Evolutionary conservation across 2,113 vertebrate species (phyloP), one percentile per base, ranked within the genome.

Genomic region (Mesembrinibis cayennensis): DNA sequence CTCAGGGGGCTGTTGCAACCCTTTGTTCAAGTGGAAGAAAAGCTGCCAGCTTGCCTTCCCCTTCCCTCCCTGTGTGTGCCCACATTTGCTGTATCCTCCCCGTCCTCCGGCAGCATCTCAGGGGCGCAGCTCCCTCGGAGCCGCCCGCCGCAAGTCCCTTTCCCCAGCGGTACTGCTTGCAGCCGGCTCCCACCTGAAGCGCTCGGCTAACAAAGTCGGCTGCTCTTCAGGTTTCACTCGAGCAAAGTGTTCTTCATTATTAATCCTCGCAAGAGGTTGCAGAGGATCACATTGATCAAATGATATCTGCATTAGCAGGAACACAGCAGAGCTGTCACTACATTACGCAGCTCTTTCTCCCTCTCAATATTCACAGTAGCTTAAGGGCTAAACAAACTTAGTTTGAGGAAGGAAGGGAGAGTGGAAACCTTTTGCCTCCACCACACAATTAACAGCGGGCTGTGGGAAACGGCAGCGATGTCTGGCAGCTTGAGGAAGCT

Each of bases 341-440:
- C 63, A 8, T 67, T 66, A 78, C 67, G 20, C 83, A 10, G 81
- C 88, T 94, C 87, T 25, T 77, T 34, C 87, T 94, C 82, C 67
- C 65, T 50, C 84, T 90, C 81, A 58, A 7, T 30, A 59, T 65
- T 86, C 76, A 21, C 78, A 58, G 92, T 83, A 96, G 93, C 93
- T 97, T 72, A 86, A 89, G 67, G 80, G 93, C 92, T 94, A 95
- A 97, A 97, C 78, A 95, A 94, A 96, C 47, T 66, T 45, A 26
- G 67, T 55, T 87, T 66, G 74, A 83, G 80, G 90, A 89, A 72
- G 56, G 71, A 80, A 69, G 29, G n/a, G 74, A 63, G 59, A 90
- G 67, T 11, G 30, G 58, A 85, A 95, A 65, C 32, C 49, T 94
- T 95, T 44, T 30, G 47, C 50, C 66, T 95, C 50, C 26, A 16